Evolutionary conservation across 2,797 vertebrate genomes (phyloP).

Genomic region (Acestrorhynchus altus): DNA sequence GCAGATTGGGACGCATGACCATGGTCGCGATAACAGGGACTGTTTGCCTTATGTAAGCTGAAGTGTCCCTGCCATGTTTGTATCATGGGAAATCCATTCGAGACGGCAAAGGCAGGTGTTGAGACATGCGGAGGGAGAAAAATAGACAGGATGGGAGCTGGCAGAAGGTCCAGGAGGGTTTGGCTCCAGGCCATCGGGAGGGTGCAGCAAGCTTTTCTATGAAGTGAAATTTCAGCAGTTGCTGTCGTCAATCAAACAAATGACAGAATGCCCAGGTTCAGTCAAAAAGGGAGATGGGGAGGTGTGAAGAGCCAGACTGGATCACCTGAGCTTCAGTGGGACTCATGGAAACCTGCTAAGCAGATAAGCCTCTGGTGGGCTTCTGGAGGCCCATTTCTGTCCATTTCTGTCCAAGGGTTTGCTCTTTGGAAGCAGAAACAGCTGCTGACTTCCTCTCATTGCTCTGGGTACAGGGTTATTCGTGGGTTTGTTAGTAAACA

Average conservation of each 20-base stretch:
- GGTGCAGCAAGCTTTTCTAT: conserved; percentile 37
- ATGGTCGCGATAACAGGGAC: conserved; percentile 77
- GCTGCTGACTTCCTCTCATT: no score
- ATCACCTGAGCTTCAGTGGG: neutral
- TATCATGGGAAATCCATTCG: conserved; percentile 67
- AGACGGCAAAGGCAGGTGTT: conserved; percentile 65
- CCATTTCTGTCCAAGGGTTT: neutral
- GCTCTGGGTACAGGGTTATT: no score
- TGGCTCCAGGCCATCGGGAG: conserved; percentile 32
- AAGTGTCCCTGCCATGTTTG: conserved; percentile 60
- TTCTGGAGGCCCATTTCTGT: neutral
- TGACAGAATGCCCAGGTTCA: conserved; percentile 27
- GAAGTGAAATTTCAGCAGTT: conserved; percentile 55
- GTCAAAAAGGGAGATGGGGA: conserved; percentile 50
- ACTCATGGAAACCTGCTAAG: neutral
- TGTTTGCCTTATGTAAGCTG: conserved; percentile 79
- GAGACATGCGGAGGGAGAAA: conserved; percentile 25
- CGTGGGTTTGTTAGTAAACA: no score
- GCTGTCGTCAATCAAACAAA: conserved; percentile 44
- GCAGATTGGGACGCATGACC: conserved; percentile 68
- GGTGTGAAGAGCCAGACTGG: neutral
- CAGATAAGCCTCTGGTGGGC: neutral
- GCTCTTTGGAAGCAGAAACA: no score
- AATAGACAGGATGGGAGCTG: conserved; percentile 34
- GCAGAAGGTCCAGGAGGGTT: conserved; percentile 6